Conservation (phyloP, 2,888 invertebrate genomes). For the Strigamia transsilvanica region DNA sequence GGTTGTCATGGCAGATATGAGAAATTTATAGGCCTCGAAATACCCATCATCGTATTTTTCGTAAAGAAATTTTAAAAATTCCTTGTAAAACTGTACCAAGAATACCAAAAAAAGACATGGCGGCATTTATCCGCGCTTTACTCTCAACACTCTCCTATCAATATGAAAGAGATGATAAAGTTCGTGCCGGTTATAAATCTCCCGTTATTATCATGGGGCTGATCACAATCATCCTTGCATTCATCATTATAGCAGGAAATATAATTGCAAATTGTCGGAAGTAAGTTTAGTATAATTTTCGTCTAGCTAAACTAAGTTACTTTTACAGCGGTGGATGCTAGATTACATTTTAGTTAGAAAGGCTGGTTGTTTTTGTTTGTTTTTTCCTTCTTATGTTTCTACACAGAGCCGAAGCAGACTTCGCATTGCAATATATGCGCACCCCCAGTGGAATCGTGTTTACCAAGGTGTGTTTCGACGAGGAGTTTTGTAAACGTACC, state of each 20-base stretch:
- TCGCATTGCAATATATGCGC: constrained; percentile 45
- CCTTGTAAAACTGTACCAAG: not conserved
- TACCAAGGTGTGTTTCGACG: constrained; percentile 35
- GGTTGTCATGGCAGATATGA: not conserved
- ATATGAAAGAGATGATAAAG: constrained; percentile 10
- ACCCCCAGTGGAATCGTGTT: constrained; percentile 40
- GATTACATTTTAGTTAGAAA: not conserved
- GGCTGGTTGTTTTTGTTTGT: constrained; percentile 33
- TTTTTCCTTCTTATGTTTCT: constrained; percentile 24
- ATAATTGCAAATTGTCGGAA: constrained; percentile 35
- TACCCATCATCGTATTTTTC: not conserved
- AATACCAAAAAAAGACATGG: not conserved
- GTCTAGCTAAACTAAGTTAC: not conserved
- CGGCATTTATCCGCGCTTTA: constrained; percentile 16
- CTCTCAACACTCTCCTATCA: constrained; percentile 19
- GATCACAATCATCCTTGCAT: constrained; percentile 23
- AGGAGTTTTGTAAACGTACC: constrained; percentile 53
- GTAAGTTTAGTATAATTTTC: not conserved
- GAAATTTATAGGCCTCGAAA: constrained; percentile 9
- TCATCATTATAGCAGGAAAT: constrained; percentile 29
- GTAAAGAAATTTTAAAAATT: not conserved
- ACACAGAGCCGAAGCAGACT: constrained; percentile 33
- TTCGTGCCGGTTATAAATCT: constrained; percentile 16
- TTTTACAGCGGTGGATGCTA: not conserved
- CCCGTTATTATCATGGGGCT: constrained; percentile 37